Evolutionary conservation across 2,113 vertebrate species (phyloP).

Genomic region (Limnothrissa miodon): DNA sequence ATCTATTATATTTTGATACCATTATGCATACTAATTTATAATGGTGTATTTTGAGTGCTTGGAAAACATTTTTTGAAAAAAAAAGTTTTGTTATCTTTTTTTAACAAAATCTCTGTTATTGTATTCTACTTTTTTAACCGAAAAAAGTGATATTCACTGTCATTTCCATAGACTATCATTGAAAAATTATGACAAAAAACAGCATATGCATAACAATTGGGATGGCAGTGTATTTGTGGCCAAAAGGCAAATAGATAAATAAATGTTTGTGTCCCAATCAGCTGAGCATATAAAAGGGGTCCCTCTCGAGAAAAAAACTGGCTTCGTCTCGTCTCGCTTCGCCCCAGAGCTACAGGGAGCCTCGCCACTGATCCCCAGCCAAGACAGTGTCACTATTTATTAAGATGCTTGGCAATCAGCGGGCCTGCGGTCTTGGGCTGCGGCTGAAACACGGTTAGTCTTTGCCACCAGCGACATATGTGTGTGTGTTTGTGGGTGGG

Average conservation of each 20-base stretch:
- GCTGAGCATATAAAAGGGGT: background rate
- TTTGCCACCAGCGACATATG: slow-evolving; percentile 46
- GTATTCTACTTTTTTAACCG: no score
- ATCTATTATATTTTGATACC: no score
- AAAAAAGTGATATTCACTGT: no score
- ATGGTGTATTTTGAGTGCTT: no score
- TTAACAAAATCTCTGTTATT: no score
- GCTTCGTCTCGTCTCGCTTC: slow-evolving; percentile 17
- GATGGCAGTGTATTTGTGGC: no score
- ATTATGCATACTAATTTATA: no score
- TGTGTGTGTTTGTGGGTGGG: background rate
- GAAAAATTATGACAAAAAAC: no score
- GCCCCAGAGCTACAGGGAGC: slow-evolving; percentile 37
- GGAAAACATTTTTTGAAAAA: no score
- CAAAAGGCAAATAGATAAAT: background rate
- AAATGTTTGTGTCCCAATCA: slow-evolving; percentile 9
- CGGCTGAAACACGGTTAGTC: slow-evolving; percentile 26
- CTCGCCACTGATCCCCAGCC: slow-evolving; percentile 51
- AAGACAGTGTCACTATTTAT: slow-evolving; percentile 52
- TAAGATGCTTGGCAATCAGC: slow-evolving; percentile 59
- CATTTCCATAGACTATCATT: no score
- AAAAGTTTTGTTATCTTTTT: no score
- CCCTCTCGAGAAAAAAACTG: slow-evolving; percentile 38
- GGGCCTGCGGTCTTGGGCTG: background rate
- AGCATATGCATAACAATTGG: no score